Evolutionary conservation across 2,888 invertebrate species (phyloP), one percentile per base, ranked within the genome.

Genomic region (Agrochola lota): DNA sequence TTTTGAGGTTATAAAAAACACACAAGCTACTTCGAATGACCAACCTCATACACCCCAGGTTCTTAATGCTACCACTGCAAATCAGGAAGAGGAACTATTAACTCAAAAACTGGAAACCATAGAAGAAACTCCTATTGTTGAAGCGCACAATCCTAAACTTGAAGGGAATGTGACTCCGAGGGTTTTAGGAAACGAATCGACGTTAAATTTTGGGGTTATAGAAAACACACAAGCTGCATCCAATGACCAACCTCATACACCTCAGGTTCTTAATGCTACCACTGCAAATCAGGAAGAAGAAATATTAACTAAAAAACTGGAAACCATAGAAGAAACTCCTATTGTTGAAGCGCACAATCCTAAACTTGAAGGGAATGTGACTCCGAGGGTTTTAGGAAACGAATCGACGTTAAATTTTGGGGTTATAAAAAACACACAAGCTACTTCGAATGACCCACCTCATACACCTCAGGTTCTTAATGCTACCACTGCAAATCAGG

Each of bases 81-180:
- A 90, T 80, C 83, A 90, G 71, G 80, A 89, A 15, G 91, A 92
- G 66, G 93, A 94, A 62, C 85, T 91, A 75, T 82, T 94, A 17
- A 77, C 77, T 30, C 95, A 95, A 77, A 95, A 93, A 84, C 49
- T 94, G 4, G 95, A 95, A 87, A 75, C 80, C 2, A 88, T 94
- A 23, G 88, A 93, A 0, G 95, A 95, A 83, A 88, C 89, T 1
- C 90, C 92, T 6, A 30, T 93, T 40, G 92, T 92, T 46, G 94
- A 93, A 88, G 89, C 91, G 30, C 87, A 89, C 1, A 87, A 84
- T 23, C 71, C 86, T 43, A 87, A 89, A 74, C 35, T 89, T 6
- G 92, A 93, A 78, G 43, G 11, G 11, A 43, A 11, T 81, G 63
- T 78, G 0, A 64, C 81, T 35, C 92, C 93, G 0, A 93, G 82